Percentiles rank a stretch among this genome's conserved stretches.
Evolutionary conservation across 2,113 vertebrate genomes (phyloP).

Genomic region (Alaudala cheleensis): DNA sequence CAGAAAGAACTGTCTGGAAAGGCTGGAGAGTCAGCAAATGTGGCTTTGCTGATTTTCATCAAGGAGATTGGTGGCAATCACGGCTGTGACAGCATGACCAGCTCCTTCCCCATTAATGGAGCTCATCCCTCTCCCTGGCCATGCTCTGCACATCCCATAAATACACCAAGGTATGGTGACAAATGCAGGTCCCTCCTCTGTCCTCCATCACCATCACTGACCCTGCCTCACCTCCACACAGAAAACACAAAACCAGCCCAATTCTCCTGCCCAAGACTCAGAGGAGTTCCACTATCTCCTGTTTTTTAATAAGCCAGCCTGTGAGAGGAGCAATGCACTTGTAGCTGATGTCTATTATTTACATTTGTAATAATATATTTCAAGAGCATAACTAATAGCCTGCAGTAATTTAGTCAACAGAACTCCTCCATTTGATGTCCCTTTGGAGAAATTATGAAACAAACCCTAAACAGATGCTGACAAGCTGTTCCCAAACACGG

Average conservation of each 20-base stretch:
- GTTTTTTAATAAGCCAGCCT: not conserved
- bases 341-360: not conserved
- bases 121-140: not conserved
- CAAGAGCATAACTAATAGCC: not conserved
- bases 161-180: too few relatives aligned
- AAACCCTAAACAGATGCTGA: not conserved
- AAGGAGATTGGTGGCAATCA: not conserved
- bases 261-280: not conserved
- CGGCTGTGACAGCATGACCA: accelerated
- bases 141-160: not conserved
- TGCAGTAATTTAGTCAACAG: not conserved
- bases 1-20: not conserved
- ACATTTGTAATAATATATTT: not conserved
- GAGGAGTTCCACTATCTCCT: not conserved
- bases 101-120: not conserved
- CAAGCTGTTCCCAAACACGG: not conserved
- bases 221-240: accelerated
- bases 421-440: not conserved
- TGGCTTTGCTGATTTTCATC: not conserved
- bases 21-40: not conserved
- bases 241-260: not conserved
- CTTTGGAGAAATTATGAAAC: not conserved
- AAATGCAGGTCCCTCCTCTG: not conserved
- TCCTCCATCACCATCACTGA: not conserved
- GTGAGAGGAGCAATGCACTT: not conserved